phyloP scores from a whole-genome alignment of 2,888 invertebrate genomes.

The Drosophila paramelanica region DNA sequence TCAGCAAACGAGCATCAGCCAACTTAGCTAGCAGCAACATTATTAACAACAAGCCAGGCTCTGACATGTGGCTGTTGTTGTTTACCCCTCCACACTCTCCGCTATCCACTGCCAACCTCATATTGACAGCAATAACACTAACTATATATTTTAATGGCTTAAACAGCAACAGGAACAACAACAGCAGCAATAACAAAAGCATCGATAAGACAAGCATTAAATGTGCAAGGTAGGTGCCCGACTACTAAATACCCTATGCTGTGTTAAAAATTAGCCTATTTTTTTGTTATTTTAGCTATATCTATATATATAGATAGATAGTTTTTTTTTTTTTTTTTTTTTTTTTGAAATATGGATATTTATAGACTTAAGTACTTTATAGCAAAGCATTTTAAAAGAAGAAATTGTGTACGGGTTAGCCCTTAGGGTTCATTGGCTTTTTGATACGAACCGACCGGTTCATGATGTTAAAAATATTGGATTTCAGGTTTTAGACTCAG shows the following conservation, averaged over 20 bases:
- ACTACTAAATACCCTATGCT: slow-evolving; percentile 12
- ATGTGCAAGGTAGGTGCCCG: background rate
- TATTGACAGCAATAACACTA: slow-evolving; percentile 70
- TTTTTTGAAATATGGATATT: no score
- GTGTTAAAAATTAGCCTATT: background rate
- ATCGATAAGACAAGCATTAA: slow-evolving; percentile 23
- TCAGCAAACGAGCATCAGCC: slow-evolving; percentile 48
- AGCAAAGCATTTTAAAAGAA: no score
- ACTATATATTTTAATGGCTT: slow-evolving; percentile 78
- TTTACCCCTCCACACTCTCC: slow-evolving; percentile 8
- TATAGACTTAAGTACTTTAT: no score
- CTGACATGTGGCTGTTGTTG: slow-evolving; percentile 62
- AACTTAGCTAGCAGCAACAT: slow-evolving; percentile 61
- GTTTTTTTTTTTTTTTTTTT: no score
- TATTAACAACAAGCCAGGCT: slow-evolving; percentile 61
- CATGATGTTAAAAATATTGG: no score
- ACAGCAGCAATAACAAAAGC: slow-evolving; percentile 30
- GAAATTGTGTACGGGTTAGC: no score
- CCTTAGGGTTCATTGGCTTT: no score
- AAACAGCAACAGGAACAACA: slow-evolving; percentile 48
- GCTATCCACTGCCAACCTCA: slow-evolving; percentile 33
- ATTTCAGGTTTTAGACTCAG: no score
- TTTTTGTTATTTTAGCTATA: no score
- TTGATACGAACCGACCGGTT: no score
- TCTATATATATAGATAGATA: no score